Percentiles rank a stretch among this genome's conserved stretches.
Evolutionary conservation across 2,113 vertebrate genomes (phyloP).

Genomic region (Anarrhichthys ocellatus): DNA sequence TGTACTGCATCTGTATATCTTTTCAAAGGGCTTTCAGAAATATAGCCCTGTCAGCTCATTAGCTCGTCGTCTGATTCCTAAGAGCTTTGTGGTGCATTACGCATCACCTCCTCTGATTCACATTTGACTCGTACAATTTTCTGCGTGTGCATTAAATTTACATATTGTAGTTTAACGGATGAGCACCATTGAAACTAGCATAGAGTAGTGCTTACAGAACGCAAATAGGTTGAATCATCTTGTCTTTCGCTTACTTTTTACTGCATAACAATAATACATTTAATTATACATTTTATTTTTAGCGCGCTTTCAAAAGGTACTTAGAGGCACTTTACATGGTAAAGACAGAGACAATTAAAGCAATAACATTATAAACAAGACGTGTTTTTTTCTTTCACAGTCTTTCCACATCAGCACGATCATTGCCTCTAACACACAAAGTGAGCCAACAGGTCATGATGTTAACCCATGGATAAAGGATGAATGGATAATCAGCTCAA

Average conservation of each 20-base stretch:
- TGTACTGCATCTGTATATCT: background rate
- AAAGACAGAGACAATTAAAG: background rate
- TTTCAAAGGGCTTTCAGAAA: background rate
- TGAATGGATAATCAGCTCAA: background rate
- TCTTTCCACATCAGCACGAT: background rate
- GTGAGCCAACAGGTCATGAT: background rate
- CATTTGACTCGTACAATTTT: background rate
- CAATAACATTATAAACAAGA: background rate
- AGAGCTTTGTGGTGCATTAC: background rate
- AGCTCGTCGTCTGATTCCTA: background rate
- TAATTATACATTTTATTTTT: background rate
- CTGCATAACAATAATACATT: background rate
- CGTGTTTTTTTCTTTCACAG: background rate
- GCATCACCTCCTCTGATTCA: background rate
- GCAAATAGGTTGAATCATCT: background rate
- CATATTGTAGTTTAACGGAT: background rate
- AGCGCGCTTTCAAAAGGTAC: background rate
- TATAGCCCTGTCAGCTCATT: slow-evolving; percentile 3
- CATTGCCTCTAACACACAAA: background rate
- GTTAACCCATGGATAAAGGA: background rate
- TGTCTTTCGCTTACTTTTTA: background rate
- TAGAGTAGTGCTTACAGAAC: background rate
- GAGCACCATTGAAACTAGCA: background rate
- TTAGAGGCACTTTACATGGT: background rate
- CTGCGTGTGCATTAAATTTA: background rate